Conservation (phyloP, 2,797 vertebrate species). For the Poecilia wingei region DNA sequence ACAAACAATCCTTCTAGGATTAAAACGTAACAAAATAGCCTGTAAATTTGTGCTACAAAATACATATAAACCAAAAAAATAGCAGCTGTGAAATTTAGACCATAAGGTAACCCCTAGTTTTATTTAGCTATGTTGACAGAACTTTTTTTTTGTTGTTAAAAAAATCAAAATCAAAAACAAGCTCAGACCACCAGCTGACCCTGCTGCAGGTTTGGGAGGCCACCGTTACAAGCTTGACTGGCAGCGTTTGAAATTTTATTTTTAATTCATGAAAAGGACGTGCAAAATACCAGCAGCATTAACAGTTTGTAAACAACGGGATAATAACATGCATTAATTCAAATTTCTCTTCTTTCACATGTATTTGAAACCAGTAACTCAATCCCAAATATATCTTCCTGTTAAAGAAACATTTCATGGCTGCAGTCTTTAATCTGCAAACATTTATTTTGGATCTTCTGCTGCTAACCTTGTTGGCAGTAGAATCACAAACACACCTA, state of each 20-base stretch:
- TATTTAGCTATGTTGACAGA: too few relatives aligned
- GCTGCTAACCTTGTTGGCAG: background rate
- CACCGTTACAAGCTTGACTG: background rate
- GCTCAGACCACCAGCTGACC: too few relatives aligned
- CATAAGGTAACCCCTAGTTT: too few relatives aligned
- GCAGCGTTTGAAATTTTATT: background rate
- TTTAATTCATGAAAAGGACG: background rate
- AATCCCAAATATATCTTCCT: background rate
- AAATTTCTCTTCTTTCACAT: background rate
- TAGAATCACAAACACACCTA: background rate
- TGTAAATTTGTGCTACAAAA: background rate
- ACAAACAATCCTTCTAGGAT: background rate
- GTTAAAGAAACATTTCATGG: background rate
- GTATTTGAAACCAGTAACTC: background rate
- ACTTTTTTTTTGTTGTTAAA: too few relatives aligned
- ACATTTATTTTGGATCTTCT: background rate
- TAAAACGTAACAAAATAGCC: background rate
- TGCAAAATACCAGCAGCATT: background rate
- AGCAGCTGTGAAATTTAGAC: too few relatives aligned
- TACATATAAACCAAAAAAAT: too few relatives aligned
- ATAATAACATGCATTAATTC: background rate
- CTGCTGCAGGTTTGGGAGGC: too few relatives aligned
- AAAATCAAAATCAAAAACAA: too few relatives aligned
- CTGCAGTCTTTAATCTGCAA: background rate
- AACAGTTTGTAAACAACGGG: background rate